phyloP scores from a whole-genome alignment of 2,888 invertebrate genomes.

The Octodonta nipae region DNA sequence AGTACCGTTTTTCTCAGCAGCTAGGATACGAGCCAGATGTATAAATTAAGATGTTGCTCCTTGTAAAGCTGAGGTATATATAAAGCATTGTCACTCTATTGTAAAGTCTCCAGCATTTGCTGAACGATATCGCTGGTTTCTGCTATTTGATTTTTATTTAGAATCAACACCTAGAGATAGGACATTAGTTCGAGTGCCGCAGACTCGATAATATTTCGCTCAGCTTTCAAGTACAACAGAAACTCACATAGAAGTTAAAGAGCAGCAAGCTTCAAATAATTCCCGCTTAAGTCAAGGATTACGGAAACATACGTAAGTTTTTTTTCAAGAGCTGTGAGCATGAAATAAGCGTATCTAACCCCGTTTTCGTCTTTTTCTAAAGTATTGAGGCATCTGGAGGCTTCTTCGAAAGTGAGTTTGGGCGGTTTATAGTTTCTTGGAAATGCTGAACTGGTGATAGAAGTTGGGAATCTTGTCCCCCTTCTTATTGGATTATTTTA shows the following conservation, averaged over 20 bases:
- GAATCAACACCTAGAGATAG: conserved; percentile 46
- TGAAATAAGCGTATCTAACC: conserved; percentile 44
- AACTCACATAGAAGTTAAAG: conserved; percentile 39
- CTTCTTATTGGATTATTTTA: no score
- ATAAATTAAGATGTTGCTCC: conserved; percentile 37
- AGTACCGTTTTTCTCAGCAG: no score
- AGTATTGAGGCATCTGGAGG: conserved; percentile 29
- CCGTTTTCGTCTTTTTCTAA: conserved; percentile 35
- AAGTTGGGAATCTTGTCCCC: no score
- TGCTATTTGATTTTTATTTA: conserved; percentile 42
- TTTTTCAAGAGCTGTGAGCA: conserved; percentile 39
- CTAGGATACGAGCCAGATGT: conserved; percentile 38
- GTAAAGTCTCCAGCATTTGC: conserved; percentile 42
- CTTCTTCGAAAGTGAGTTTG: conserved; percentile 24
- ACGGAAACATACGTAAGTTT: conserved; percentile 41
- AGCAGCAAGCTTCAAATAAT: conserved; percentile 37
- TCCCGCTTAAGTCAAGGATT: conserved; percentile 44
- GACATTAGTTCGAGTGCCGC: conserved; percentile 39
- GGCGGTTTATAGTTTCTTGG: no score
- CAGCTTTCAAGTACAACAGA: conserved; percentile 44
- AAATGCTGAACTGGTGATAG: no score
- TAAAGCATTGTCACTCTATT: conserved; percentile 37
- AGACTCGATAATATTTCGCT: conserved; percentile 40
- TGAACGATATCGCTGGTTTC: conserved; percentile 42
- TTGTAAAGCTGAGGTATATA: conserved; percentile 26